Conservation (phyloP, 2,797 vertebrate species). For the Sparidentex hasta region DNA sequence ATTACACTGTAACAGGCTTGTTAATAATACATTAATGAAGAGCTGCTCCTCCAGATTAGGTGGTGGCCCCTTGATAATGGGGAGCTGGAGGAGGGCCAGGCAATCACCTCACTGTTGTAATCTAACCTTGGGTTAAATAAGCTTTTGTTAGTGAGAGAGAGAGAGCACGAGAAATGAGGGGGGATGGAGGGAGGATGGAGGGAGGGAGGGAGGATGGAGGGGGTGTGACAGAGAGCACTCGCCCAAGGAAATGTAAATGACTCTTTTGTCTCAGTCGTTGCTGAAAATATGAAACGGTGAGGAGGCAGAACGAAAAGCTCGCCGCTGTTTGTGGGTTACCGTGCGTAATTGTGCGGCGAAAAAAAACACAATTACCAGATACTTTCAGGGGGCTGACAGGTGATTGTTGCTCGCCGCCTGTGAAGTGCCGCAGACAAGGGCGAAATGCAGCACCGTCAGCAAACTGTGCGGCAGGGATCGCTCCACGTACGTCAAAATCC, state of each 20-base stretch:
- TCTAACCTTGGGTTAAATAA: slow-evolving; percentile 89
- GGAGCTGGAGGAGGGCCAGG: slow-evolving; percentile 90
- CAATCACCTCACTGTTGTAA: slow-evolving; percentile 89
- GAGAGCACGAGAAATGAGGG: background rate
- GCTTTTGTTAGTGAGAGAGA: slow-evolving; percentile 79
- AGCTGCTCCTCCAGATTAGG: slow-evolving; percentile 92
- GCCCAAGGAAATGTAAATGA: slow-evolving; percentile 84
- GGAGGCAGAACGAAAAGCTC: slow-evolving; percentile 49
- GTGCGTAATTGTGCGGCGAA: slow-evolving; percentile 51
- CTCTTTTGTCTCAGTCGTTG: slow-evolving; percentile 80
- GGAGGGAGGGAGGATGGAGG: background rate
- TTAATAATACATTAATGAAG: slow-evolving; percentile 98
- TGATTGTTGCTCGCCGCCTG: slow-evolving; percentile 63
- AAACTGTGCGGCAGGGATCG: slow-evolving; percentile 54
- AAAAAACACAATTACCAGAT: slow-evolving; percentile 71
- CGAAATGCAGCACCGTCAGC: slow-evolving; percentile 67
- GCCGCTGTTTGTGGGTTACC: slow-evolving; percentile 46
- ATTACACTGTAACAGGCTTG: slow-evolving; percentile 90
- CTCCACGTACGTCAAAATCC: slow-evolving; percentile 66
- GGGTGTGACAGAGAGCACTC: slow-evolving; percentile 45
- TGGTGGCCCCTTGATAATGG: slow-evolving; percentile 92
- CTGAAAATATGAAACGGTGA: slow-evolving; percentile 72
- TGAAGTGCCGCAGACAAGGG: slow-evolving; percentile 60
- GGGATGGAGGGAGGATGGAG: background rate
- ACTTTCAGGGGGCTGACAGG: slow-evolving; percentile 68